A percentile compares a stretch with the other conserved stretches of the same genome.
These are phyloP conservation scores for Pagrus major DNA, from an alignment of 2,113 vertebrate species.

Conservation along the genomic window DNA sequence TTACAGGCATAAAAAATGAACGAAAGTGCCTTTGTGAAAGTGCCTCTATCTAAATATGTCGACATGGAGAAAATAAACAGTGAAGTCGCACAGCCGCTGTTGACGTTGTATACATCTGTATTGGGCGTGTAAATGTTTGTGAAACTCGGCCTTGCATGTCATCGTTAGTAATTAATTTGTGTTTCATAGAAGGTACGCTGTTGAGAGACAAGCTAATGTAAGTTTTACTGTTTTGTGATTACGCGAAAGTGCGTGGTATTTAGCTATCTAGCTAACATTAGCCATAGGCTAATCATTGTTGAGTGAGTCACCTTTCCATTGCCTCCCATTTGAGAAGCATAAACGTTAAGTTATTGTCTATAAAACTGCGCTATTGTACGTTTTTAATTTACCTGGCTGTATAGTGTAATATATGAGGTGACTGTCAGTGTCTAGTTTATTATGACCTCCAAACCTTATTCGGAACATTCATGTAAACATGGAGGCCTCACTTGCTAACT, in stretches of 20 bases:
- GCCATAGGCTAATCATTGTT: slow-evolving; percentile 51
- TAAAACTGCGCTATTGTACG: accelerated
- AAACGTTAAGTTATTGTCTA: background rate
- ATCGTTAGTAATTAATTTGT: no score
- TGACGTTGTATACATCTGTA: slow-evolving; percentile 40
- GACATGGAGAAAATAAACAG: slow-evolving; percentile 84
- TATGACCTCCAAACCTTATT: background rate
- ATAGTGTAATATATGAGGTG: background rate
- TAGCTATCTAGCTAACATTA: slow-evolving; percentile 48
- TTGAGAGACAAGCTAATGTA: slow-evolving; percentile 55
- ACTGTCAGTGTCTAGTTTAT: background rate
- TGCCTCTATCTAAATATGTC: slow-evolving; percentile 66
- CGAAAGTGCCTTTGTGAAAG: slow-evolving; percentile 70
- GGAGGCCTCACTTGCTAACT: slow-evolving; percentile 47
- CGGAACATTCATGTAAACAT: slow-evolving; percentile 1
- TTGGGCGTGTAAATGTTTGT: background rate
- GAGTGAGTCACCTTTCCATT: slow-evolving; percentile 6
- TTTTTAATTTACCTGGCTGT: accelerated
- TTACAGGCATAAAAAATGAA: accelerated
- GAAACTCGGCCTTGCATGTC: background rate
- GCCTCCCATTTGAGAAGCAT: background rate
- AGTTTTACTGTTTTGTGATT: slow-evolving; percentile 52
- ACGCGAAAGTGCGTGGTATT: slow-evolving; percentile 51
- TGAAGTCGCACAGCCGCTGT: slow-evolving; percentile 46
- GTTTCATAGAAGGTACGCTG: background rate